Evolutionary conservation across 2,797 vertebrate species (phyloP).

Genomic region (Mus caroli): DNA sequence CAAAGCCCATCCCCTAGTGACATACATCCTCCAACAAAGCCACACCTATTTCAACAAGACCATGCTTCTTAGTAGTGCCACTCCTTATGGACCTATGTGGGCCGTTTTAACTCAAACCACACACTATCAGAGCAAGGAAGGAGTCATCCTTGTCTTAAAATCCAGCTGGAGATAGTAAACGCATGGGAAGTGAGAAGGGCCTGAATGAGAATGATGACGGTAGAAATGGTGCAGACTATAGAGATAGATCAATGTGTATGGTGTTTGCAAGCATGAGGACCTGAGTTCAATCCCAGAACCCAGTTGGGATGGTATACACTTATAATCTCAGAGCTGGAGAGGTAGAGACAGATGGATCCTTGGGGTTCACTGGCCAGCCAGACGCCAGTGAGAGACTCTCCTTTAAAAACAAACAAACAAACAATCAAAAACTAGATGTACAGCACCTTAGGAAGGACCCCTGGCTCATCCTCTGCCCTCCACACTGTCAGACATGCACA

Average conservation of each 20-base stretch:
- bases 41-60: not conserved
- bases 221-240: not conserved
- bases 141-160: conserved; percentile 7
- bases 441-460: not conserved
- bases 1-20: not conserved
- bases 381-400: not conserved
- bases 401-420: not conserved
- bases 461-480: not conserved
- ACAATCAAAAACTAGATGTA: not conserved
- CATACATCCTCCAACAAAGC: not conserved
- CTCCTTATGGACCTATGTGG: not conserved
- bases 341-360: not conserved
- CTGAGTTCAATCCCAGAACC: not conserved
- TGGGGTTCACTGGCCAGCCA: not conserved
- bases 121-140: conserved; percentile 43
- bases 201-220: conserved; percentile 3
- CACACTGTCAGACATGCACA: no score
- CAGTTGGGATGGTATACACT: not conserved
- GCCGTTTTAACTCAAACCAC: not conserved
- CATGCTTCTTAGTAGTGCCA: not conserved
- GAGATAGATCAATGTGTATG: not conserved
- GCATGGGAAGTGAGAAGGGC: not conserved
- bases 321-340: not conserved
- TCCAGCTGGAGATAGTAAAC: conserved; percentile 38
- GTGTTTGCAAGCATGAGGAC: not conserved